These are phyloP conservation scores for Lethrus apterus DNA, from an alignment of 1,140 invertebrate genomes.

Conservation along the genomic window DNA sequence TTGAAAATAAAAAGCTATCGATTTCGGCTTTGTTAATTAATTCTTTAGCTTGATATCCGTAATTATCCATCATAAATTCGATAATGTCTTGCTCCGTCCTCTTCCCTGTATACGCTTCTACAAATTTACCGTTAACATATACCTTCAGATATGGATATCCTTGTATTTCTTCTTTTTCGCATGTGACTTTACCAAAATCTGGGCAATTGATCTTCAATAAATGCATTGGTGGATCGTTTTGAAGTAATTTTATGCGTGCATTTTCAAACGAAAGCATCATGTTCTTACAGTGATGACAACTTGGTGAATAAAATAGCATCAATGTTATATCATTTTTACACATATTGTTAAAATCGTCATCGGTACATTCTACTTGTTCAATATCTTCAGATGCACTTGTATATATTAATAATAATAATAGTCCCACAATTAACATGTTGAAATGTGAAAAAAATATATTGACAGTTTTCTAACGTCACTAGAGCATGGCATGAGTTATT, in stretches of 20 bases:
- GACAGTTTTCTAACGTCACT: too few species aligned
- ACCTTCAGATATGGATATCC: slow-evolving; percentile 1
- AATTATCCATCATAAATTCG: slow-evolving; percentile 1
- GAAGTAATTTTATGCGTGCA: neutral
- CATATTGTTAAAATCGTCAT: too few species aligned
- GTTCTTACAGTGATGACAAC: neutral
- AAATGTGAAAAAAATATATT: too few species aligned
- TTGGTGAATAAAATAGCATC: slow-evolving; percentile 3
- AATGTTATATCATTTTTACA: slow-evolving; percentile 1
- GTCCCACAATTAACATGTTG: too few species aligned
- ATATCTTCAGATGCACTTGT: too few species aligned
- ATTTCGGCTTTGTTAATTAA: neutral
- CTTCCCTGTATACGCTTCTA: neutral
- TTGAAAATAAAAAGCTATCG: neutral
- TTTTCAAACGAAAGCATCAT: neutral
- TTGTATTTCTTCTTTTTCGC: neutral
- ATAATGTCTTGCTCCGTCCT: neutral
- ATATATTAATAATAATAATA: too few species aligned
- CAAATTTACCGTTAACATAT: neutral
- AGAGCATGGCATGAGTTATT: too few species aligned
- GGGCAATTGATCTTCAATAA: slow-evolving; percentile 8
- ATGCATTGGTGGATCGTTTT: neutral
- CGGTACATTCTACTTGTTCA: too few species aligned
- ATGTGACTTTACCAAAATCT: neutral
- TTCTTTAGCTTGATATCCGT: slow-evolving; percentile 2